Conservation (phyloP, 2,888 invertebrate species). For the Apamea epomidion region DNA sequence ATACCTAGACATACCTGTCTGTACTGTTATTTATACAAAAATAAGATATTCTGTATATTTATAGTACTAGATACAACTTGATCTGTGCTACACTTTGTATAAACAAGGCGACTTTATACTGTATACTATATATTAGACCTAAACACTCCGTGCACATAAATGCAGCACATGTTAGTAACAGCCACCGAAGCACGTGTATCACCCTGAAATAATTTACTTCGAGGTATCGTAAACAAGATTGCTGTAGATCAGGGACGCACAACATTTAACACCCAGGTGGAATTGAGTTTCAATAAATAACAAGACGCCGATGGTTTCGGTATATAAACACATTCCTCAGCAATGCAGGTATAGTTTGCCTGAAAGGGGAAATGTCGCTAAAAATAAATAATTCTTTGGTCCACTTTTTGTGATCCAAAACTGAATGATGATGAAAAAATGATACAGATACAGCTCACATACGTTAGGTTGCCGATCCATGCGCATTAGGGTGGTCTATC, state of each 20-base stretch:
- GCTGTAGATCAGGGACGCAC: conserved; percentile 31
- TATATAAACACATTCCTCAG: no score
- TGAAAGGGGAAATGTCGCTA: no score
- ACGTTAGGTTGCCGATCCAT: conserved; percentile 37
- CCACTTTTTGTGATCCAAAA: no score
- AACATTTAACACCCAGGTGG: conserved; percentile 19
- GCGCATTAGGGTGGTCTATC: conserved; percentile 62
- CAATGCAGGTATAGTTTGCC: no score
- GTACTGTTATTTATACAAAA: background rate
- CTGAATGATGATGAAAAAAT: no score
- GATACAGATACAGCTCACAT: background rate
- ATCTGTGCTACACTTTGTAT: background rate
- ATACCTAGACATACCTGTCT: no score
- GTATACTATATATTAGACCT: conserved; percentile 18
- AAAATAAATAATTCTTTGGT: no score
- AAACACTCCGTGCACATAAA: conserved; percentile 51
- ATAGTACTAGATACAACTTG: background rate
- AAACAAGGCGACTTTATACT: conserved; percentile 30
- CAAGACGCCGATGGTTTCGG: no score
- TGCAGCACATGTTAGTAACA: conserved; percentile 44
- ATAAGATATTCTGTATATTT: background rate
- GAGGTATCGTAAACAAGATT: conserved; percentile 62
- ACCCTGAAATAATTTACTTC: conserved; percentile 62
- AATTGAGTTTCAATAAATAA: background rate
- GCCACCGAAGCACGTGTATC: conserved; percentile 47